Percentiles rank a stretch among this genome's conserved stretches.
Conservation (phyloP, 2,797 vertebrate genomes). For the Enteromius unitaeniatus region DNA sequence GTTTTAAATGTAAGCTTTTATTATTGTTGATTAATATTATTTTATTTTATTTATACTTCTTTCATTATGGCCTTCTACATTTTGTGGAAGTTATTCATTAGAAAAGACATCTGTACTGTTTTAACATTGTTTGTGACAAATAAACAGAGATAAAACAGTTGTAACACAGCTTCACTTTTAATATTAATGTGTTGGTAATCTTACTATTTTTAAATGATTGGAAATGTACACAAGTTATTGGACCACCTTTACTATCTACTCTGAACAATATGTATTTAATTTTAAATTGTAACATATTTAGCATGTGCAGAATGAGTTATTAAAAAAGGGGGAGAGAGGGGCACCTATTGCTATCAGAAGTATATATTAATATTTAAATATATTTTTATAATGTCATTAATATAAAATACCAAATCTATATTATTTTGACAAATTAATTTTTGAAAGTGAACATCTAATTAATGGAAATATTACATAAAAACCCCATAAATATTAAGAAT, state of each 20-base stretch:
- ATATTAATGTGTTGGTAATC: constrained; percentile 56
- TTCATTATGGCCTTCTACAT: background rate
- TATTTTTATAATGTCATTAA: background rate
- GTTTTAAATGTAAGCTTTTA: constrained; percentile 44
- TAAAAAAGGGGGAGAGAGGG: background rate
- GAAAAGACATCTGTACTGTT: background rate
- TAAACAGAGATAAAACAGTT: constrained; percentile 12
- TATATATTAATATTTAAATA: background rate
- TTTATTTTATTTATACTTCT: constrained; percentile 36
- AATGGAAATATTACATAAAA: background rate
- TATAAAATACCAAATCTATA: background rate
- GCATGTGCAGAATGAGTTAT: background rate
- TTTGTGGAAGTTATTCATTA: constrained; percentile 61
- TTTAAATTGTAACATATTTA: background rate
- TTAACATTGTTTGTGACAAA: constrained; percentile 7
- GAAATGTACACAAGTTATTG: constrained; percentile 39
- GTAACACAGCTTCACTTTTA: constrained; percentile 6
- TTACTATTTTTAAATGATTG: constrained; percentile 69
- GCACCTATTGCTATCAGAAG: background rate
- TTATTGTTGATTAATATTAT: constrained; percentile 62
- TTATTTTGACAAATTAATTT: background rate
- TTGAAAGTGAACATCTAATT: background rate
- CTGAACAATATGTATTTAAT: background rate
- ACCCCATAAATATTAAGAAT: background rate
- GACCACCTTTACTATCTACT: background rate